Conservation (phyloP, 2,888 invertebrate species). For the Caenorhabditis angaria region DNA sequence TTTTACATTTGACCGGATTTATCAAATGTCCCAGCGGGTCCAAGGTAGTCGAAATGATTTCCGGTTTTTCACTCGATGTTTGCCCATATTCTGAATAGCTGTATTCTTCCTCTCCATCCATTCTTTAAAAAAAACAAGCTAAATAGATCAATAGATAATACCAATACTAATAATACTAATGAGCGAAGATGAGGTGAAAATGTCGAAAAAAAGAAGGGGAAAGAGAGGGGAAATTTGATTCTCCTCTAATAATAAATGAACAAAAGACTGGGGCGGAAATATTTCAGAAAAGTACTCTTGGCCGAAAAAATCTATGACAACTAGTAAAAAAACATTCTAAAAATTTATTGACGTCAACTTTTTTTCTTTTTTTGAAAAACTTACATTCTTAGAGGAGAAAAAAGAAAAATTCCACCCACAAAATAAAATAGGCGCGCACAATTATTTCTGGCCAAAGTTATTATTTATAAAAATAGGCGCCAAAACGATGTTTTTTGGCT, state of each 20-base stretch:
- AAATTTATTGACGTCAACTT: slow-evolving; percentile 1
- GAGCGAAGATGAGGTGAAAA: slow-evolving; percentile 6
- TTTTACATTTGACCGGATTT: slow-evolving; percentile 59
- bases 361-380: not conserved
- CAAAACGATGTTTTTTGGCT: not conserved
- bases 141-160: not conserved
- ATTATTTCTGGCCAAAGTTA: slow-evolving; percentile 1
- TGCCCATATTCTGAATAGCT: not conserved
- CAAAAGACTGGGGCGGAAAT: not conserved
- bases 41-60: slow-evolving; percentile 23
- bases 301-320: too few relatives aligned
- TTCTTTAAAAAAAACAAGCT: slow-evolving; percentile 13
- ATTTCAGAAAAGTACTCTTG: too few relatives aligned
- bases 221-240: slow-evolving; percentile 11
- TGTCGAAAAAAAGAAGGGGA: slow-evolving; percentile 6
- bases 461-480: slow-evolving; percentile 4
- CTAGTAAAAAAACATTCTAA: too few relatives aligned
- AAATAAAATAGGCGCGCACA: not conserved
- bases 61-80: slow-evolving; percentile 9
- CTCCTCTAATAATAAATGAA: not conserved
- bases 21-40: slow-evolving; percentile 51
- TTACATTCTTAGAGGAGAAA: too few relatives aligned
- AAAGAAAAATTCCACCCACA: not conserved
- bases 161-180: slow-evolving; percentile 17
- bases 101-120: slow-evolving; percentile 8